These are phyloP conservation scores for Eretmocerus hayati DNA, from an alignment of 2,888 invertebrate species.

Conservation along the genomic window DNA sequence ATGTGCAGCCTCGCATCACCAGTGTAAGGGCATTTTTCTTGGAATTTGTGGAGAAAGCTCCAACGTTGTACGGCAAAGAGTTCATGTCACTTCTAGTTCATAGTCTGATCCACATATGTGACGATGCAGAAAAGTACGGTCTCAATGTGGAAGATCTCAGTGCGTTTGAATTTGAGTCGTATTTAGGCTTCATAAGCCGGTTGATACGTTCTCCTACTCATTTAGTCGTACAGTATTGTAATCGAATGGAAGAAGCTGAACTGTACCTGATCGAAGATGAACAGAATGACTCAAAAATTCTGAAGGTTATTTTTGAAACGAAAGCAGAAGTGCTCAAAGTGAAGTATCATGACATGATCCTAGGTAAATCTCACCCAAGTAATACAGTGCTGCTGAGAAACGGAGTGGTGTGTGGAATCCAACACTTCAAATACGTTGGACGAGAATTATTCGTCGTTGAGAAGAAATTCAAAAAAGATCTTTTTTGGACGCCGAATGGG, in stretches of 20 bases:
- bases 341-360: not conserved
- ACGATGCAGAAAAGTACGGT: not conserved
- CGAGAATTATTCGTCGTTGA: not conserved
- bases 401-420: not conserved
- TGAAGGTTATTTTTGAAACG: not conserved
- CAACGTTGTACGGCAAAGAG: constrained; percentile 1
- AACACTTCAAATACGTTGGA: not conserved
- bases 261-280: not conserved
- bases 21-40: not conserved
- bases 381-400: not conserved
- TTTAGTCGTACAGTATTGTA: not conserved
- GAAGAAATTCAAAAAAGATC: not conserved
- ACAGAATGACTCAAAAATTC: too few relatives aligned
- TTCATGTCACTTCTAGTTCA: not conserved
- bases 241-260: not conserved
- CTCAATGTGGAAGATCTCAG: not conserved
- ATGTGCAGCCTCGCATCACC: not conserved
- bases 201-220: not conserved
- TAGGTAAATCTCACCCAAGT: not conserved
- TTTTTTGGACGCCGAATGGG: not conserved
- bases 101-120: constrained; percentile 2
- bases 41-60: constrained; percentile 2
- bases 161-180: not conserved
- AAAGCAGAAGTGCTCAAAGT: not conserved
- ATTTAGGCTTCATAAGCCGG: constrained; percentile 1